Conservation (phyloP, 2,113 vertebrate species). For the Platichthys stellatus region DNA sequence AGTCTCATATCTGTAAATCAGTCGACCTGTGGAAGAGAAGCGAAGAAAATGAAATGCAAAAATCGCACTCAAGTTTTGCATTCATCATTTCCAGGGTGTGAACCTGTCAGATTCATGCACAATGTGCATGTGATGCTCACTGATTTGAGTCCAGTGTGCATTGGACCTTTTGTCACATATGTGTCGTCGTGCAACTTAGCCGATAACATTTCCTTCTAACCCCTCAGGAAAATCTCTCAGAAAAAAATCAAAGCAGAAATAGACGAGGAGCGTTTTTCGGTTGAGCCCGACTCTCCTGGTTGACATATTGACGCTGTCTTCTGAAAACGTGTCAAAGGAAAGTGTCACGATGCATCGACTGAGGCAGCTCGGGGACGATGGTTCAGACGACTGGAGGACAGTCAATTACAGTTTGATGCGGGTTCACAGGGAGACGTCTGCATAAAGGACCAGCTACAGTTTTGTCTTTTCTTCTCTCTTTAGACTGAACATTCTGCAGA, state of each 20-base stretch:
- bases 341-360: slow-evolving; percentile 3
- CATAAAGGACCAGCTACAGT: slow-evolving; percentile 10
- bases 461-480: not conserved
- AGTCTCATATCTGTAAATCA: too few relatives aligned
- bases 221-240: slow-evolving; percentile 1
- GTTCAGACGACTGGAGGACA: not conserved
- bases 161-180: too few relatives aligned
- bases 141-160: too few relatives aligned
- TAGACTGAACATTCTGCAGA: not conserved
- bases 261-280: slow-evolving; percentile 17
- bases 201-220: not conserved
- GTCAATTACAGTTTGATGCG: slow-evolving; percentile 1
- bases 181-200: too few relatives aligned
- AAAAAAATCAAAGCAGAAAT: not conserved
- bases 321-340: slow-evolving; percentile 10
- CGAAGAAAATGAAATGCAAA: too few relatives aligned
- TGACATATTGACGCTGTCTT: slow-evolving; percentile 25
- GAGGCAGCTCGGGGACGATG: not conserved
- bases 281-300: not conserved
- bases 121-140: too few relatives aligned
- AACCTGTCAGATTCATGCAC: too few relatives aligned
- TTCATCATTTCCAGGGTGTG: too few relatives aligned
- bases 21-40: too few relatives aligned
- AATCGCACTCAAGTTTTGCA: too few relatives aligned
- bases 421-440: not conserved